Evolutionary conservation across 2,888 invertebrate species (phyloP), one percentile per base, ranked within the genome.

Genomic region (Antheraea assamensis): DNA sequence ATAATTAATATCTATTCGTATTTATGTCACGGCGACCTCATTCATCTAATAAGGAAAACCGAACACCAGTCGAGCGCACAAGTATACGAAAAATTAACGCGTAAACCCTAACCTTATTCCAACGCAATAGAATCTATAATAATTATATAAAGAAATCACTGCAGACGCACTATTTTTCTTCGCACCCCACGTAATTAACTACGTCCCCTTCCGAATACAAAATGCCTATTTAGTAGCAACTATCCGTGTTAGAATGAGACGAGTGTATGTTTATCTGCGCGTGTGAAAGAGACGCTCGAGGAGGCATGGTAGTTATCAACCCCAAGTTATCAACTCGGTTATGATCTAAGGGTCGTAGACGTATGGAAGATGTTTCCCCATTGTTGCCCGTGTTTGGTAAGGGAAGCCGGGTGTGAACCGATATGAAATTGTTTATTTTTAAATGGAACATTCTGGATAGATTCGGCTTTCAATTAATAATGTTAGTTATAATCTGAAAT

Each of bases 191-290:
- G 87, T 90, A 93, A 94, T 94, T 94, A 94, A 93, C 90, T 88
- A 87, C 86, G 85, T 90, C 89, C 94, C 94, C 93, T 92, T 89
- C 90, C 87, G 94, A 94, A 93, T 94, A 93, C 93, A 93, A 94
- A 94, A 94, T 91, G 91, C 92, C 92, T 93, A 93, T 93, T 94
- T 93, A 93, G 92, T 91, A 87, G 83, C 84, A 88, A 90, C 90
- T 91, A 91, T 89, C 86, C 79, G 72, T 78, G 85, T 75, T 75
- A 77, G 85, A 89, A 61, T 79, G 85, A 76, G 87, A 89, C 3
- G 70, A 74, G 52, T 84, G 83, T 73, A 58, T 68, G 13, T 21
- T 10, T 31, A 71, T n/a, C 21, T 1, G 17, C 7, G 42, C 30
- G 89, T 76, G 80, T 30, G 85, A 92, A 76, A 83, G 87, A 79